These are phyloP conservation scores for Pipistrellus pipistrellus DNA, from an alignment of 2,797 vertebrate species.

Conservation along the genomic window DNA sequence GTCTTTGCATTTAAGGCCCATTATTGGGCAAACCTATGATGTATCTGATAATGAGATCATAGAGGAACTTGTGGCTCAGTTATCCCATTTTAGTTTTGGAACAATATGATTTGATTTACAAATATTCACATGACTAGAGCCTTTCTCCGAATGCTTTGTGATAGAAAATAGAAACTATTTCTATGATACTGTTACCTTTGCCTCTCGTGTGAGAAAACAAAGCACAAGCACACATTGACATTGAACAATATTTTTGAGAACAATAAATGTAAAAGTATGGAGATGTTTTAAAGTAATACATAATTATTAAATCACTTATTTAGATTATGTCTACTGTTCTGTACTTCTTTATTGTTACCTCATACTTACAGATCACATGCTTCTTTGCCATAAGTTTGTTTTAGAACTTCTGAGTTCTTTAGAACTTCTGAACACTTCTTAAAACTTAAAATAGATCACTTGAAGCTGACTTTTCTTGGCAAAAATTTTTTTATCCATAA, in stretches of 20 bases:
- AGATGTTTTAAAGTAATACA: neutral
- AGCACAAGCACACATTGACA: neutral
- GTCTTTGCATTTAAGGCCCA: neutral
- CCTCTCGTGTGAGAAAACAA: neutral
- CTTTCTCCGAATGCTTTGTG: neutral
- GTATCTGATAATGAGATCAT: neutral
- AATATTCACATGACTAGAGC: neutral
- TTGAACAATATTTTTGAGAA: neutral
- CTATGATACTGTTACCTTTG: neutral
- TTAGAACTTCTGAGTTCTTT: slow-evolving; percentile 46
- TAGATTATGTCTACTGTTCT: neutral
- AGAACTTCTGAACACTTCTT: slow-evolving; percentile 29
- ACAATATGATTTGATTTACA: neutral
- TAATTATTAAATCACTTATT: neutral
- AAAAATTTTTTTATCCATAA: slow-evolving; percentile 50
- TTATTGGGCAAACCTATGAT: neutral
- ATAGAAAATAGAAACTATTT: neutral
- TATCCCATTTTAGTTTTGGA: neutral
- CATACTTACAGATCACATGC: neutral
- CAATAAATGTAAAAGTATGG: neutral
- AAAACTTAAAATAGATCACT: slow-evolving; percentile 25
- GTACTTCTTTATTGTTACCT: neutral
- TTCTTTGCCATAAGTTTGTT: neutral
- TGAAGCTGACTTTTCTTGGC: slow-evolving; percentile 52
- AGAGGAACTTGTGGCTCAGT: neutral